Conservation (phyloP, 2,797 vertebrate genomes). For the Fratercula arctica region DNA sequence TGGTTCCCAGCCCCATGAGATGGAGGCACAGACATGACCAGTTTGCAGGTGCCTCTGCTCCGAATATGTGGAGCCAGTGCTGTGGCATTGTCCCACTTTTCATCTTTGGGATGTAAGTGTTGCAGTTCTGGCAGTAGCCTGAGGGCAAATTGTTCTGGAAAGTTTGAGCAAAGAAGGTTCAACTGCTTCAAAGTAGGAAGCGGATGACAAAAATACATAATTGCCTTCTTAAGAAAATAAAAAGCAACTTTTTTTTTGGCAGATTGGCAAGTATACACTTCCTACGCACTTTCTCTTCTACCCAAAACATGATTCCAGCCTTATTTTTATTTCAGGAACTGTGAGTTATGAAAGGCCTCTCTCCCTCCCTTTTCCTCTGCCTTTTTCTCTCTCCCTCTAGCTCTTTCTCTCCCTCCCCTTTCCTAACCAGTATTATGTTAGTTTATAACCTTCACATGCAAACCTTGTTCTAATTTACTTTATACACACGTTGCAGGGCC, state of each 20-base stretch:
- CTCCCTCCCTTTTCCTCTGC: conserved; percentile 29
- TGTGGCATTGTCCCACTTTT: not conserved
- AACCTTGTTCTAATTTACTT: conserved; percentile 47
- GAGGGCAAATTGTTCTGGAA: conserved; percentile 53
- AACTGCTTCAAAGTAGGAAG: conserved; percentile 60
- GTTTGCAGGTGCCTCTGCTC: conserved; percentile 19
- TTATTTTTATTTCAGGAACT: conserved; percentile 62
- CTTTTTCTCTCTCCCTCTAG: conserved; percentile 19
- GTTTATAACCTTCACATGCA: conserved; percentile 37
- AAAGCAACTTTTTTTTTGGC: conserved; percentile 55
- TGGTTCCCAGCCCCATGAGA: not conserved
- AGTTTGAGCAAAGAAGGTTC: conserved; percentile 61
- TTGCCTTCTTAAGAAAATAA: conserved; percentile 65
- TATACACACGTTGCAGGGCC: conserved; percentile 17
- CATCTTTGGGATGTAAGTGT: conserved; percentile 12
- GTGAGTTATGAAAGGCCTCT: conserved; percentile 61
- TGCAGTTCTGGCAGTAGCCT: conserved; percentile 56
- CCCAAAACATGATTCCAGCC: conserved; percentile 61
- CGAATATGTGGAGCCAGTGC: not conserved
- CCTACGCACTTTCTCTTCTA: conserved; percentile 48
- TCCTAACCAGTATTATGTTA: not conserved
- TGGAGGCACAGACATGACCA: not conserved
- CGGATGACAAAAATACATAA: conserved; percentile 59
- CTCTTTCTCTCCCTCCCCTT: not conserved
- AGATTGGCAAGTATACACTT: conserved; percentile 66